These are phyloP conservation scores for Troilus luridus DNA, from an alignment of 2,888 invertebrate species.

Conservation along the genomic window DNA sequence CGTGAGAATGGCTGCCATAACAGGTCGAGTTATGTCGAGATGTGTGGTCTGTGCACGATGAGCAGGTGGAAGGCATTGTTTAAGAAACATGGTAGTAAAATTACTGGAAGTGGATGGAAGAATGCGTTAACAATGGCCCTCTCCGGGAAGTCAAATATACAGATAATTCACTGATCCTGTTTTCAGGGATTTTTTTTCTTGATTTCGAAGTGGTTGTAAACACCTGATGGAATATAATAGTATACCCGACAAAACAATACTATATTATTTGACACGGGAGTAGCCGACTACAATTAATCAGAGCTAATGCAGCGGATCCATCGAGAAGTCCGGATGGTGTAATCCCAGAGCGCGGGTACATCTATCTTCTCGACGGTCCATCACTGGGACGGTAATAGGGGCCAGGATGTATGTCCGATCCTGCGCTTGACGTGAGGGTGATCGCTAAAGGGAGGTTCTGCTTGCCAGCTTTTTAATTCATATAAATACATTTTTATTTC, in stretches of 20 bases:
- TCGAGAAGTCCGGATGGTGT: constrained; percentile 20
- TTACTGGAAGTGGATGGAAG: background rate
- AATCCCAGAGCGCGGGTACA: constrained; percentile 35
- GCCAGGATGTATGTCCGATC: constrained; percentile 24
- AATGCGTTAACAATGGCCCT: constrained; percentile 13
- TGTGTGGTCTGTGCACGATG: background rate
- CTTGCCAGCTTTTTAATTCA: background rate
- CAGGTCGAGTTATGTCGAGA: constrained; percentile 14
- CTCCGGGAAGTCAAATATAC: background rate
- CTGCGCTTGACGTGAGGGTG: background rate
- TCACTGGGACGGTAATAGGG: constrained; percentile 28
- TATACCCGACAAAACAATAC: background rate
- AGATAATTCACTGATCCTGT: background rate
- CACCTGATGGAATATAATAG: background rate
- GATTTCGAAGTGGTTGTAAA: background rate
- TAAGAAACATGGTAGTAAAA: constrained; percentile 29
- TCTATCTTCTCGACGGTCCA: constrained; percentile 37
- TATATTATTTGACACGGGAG: constrained; percentile 3
- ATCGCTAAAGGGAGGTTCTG: background rate
- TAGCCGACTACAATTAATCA: constrained; percentile 11
- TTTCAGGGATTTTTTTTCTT: background rate
- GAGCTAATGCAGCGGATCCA: constrained; percentile 28
- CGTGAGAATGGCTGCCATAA: constrained; percentile 25
- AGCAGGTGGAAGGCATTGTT: background rate
- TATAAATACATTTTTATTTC: background rate